Evolutionary conservation across 1,140 invertebrate species (phyloP).

Genomic region (Hycleus cichorii): DNA sequence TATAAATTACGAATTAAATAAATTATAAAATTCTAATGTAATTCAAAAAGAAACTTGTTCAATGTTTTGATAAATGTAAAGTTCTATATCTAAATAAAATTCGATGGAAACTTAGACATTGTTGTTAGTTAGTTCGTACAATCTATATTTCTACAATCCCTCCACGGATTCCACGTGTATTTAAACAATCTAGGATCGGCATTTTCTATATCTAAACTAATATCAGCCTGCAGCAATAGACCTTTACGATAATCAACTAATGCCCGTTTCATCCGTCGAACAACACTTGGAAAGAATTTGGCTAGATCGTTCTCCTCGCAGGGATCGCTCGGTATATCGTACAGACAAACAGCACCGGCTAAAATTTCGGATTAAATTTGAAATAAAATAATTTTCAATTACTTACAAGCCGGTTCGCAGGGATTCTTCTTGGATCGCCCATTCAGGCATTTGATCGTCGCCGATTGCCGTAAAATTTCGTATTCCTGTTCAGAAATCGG

Average conservation of each 20-base stretch:
- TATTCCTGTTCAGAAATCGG: slow-evolving; percentile 32
- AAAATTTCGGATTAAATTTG: background rate
- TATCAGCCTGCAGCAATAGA: slow-evolving; percentile 37
- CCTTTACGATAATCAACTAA: slow-evolving; percentile 40
- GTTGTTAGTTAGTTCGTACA: slow-evolving; percentile 16
- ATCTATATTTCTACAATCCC: slow-evolving; percentile 30
- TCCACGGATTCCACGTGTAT: slow-evolving; percentile 44
- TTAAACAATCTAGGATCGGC: slow-evolving; percentile 43
- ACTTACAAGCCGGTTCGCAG: slow-evolving; percentile 37
- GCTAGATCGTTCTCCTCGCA: slow-evolving; percentile 57
- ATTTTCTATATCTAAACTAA: slow-evolving; percentile 34
- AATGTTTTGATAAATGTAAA: no score
- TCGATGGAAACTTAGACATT: background rate
- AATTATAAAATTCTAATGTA: background rate
- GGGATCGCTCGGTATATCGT: slow-evolving; percentile 54
- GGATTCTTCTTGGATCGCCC: slow-evolving; percentile 34
- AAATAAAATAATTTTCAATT: background rate
- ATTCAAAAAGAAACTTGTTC: background rate
- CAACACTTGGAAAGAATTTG: slow-evolving; percentile 40
- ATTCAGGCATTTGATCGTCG: slow-evolving; percentile 37
- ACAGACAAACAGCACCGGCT: slow-evolving; percentile 50
- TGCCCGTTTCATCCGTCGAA: slow-evolving; percentile 40
- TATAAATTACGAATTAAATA: background rate
- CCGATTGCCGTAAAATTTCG: slow-evolving; percentile 28
- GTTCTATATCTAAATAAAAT: background rate